Conservation (phyloP, 37 sponge, comb jelly and placozoan genomes). For the Eunapius fragilis region DNA sequence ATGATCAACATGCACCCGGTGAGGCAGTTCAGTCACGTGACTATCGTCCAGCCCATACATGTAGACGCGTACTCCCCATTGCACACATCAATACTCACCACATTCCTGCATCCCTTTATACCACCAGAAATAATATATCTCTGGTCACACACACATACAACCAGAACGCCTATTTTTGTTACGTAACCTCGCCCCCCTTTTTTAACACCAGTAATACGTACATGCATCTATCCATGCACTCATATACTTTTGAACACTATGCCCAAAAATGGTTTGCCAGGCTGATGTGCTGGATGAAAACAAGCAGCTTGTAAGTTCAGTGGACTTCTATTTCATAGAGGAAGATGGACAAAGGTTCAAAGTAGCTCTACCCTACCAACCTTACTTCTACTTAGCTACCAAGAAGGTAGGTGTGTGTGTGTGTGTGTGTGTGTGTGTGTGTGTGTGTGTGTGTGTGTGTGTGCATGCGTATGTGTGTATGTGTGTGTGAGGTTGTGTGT, state of each 20-base stretch:
- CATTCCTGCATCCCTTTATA: background rate
- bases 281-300: constrained; percentile 92
- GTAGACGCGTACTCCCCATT: too few relatives aligned
- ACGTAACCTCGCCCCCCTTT: too few relatives aligned
- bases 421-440: background rate
- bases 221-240: too few relatives aligned
- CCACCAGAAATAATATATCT: too few relatives aligned
- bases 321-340: constrained; percentile 96
- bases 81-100: too few relatives aligned
- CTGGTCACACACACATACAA: too few relatives aligned
- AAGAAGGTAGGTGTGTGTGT: constrained; percentile 57
- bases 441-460: too few relatives aligned
- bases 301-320: constrained; percentile 90
- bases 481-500: background rate
- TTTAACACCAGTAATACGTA: too few relatives aligned
- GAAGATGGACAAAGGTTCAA: constrained; percentile 98
- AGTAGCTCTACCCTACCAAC: constrained; percentile 89
- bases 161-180: background rate
- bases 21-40: constrained; percentile 17
- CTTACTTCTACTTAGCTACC: constrained; percentile 93
- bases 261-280: too few relatives aligned
- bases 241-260: too few relatives aligned
- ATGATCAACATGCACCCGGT: constrained; percentile 99
- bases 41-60: background rate
- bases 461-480: too few relatives aligned